Conservation (phyloP, 2,113 vertebrate species). For the Urocolius indicus region DNA sequence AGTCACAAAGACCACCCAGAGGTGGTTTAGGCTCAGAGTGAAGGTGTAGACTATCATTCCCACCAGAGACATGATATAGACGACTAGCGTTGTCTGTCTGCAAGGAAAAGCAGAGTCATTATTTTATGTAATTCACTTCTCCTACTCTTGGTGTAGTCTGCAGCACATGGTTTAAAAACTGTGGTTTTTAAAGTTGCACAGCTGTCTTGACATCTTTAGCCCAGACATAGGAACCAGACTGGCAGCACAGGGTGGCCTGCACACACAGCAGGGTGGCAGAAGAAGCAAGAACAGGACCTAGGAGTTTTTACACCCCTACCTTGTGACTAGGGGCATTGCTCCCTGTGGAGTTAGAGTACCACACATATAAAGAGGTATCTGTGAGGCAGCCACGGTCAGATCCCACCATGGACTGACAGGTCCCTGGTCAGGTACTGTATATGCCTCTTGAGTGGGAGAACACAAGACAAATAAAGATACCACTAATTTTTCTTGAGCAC, state of each 20-base stretch:
- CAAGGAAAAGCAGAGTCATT: slow-evolving; percentile 10
- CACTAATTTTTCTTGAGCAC: neutral
- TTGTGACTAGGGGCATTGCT: neutral
- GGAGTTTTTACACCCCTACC: neutral
- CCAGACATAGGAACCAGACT: neutral
- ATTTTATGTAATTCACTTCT: neutral
- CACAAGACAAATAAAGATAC: neutral
- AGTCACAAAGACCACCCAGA: slow-evolving; percentile 95
- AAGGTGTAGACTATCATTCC: slow-evolving; percentile 90
- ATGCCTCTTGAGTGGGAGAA: neutral
- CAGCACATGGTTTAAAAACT: neutral
- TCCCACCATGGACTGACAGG: neutral
- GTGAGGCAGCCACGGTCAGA: neutral
- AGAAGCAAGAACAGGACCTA: neutral
- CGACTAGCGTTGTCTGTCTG: slow-evolving; percentile 87
- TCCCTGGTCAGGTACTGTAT: neutral
- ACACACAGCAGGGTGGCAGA: neutral
- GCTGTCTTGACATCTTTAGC: neutral
- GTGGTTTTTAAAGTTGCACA: neutral
- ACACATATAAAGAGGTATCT: neutral
- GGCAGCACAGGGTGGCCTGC: neutral
- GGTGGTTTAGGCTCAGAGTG: slow-evolving; percentile 84
- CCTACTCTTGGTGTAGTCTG: neutral
- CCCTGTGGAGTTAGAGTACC: neutral
- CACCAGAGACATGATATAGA: slow-evolving; percentile 87